These are phyloP conservation scores for Echeneis naucrates DNA, from an alignment of 2,797 vertebrate species.

Conservation along the genomic window DNA sequence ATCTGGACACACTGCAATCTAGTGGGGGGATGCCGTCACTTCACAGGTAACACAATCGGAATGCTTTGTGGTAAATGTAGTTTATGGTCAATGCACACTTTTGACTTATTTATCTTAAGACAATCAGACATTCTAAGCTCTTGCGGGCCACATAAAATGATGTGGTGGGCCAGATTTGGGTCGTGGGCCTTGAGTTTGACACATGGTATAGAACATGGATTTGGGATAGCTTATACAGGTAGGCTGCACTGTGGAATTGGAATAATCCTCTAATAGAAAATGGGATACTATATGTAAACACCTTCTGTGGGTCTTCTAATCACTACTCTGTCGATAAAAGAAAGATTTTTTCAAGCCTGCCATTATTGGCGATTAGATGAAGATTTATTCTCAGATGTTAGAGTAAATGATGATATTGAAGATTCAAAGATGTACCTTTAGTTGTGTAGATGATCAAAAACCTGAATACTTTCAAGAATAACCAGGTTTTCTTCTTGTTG, in stretches of 20 bases:
- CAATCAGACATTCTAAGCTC: too few species aligned
- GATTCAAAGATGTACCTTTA: not conserved
- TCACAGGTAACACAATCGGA: too few species aligned
- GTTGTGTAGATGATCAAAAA: not conserved
- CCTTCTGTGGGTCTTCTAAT: not conserved
- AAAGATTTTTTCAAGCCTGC: not conserved
- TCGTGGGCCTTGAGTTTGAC: too few species aligned
- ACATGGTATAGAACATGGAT: too few species aligned
- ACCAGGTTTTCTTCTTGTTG: not conserved
- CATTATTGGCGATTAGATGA: not conserved
- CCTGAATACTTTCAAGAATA: not conserved
- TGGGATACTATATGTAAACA: not conserved
- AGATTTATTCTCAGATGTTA: not conserved
- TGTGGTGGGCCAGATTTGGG: too few species aligned
- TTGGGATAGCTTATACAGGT: too few species aligned
- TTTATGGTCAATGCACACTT: too few species aligned
- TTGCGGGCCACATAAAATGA: too few species aligned
- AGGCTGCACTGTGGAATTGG: not conserved
- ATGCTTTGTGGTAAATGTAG: too few species aligned
- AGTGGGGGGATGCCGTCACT: too few species aligned
- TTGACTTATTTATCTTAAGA: too few species aligned
- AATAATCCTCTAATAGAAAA: not conserved
- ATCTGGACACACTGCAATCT: too few species aligned
- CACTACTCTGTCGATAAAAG: not conserved
- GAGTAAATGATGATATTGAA: not conserved